Evolutionary conservation across 2,113 vertebrate genomes (phyloP), one percentile per base, ranked within the genome.

Genomic region (Maccullochella peelii): DNA sequence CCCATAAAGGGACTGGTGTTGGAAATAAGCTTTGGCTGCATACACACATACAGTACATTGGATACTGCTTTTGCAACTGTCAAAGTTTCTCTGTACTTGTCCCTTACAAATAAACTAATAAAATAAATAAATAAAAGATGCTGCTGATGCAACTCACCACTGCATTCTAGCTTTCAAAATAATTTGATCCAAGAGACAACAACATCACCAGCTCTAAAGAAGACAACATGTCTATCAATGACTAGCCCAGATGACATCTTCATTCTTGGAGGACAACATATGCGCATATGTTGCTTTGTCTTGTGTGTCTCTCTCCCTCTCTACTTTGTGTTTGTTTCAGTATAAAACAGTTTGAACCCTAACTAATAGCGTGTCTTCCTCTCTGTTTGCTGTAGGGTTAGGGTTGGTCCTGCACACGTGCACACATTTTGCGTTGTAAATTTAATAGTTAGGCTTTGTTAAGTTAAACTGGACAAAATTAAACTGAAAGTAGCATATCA

Each of bases 361-460:
- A n/a, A 25, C 62, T 36, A 14, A 63, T 38, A 18, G 63, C 57
- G 81, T 63, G 3, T 9, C 21, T 57, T 62, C 59, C 33, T 49
- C 21, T 70, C 18, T 75, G 68, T 75, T 69, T 85, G 82, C 42
- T 90, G 84, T 82, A 44, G 4, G 52, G 11, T n/a, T n/a, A n/a
- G n/a, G n/a, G n/a, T n/a, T n/a, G n/a, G 38, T 20, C 18, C 52
- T 61, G 33, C 20, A 5, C 20, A 27, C 27, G 12, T n/a, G 2
- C 23, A 33, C 2, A 10, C 21, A 36, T 77, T 49, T 15, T n/a
- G 10, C 27, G 38, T 38, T 38, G 0, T 33, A 27, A 21, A 73
- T 23, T n/a, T 44, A 47, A 27, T 33, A 40, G 44, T 55, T 44
- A 21, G 42, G 2, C 30, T 30, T n/a, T n/a, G 11, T 42, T 6